phyloP scores from a whole-genome alignment of 92 coral and sea anemone species.

The Hydrozoanthus gracilis region DNA sequence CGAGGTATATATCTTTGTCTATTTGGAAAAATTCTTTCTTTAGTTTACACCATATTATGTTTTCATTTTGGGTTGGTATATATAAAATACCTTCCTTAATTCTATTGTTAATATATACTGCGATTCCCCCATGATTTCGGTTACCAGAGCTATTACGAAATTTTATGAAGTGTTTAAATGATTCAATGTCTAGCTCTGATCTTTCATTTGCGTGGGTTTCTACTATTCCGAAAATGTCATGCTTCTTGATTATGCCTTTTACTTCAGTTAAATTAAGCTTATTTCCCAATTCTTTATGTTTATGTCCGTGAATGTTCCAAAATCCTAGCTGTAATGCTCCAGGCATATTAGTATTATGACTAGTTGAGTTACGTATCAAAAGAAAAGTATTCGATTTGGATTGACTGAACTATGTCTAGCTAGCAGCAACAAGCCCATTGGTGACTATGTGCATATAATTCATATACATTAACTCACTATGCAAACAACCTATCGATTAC shows the following conservation, averaged over 20 bases:
- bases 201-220: slow-evolving; percentile 40
- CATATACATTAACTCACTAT: background rate
- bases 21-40: slow-evolving; percentile 18
- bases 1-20: slow-evolving; percentile 27
- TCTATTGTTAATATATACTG: slow-evolving; percentile 22
- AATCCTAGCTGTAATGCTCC: slow-evolving; percentile 36
- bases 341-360: slow-evolving; percentile 26
- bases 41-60: slow-evolving; percentile 35
- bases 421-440: slow-evolving; percentile 19
- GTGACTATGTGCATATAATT: slow-evolving; percentile 10
- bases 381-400: slow-evolving; percentile 15
- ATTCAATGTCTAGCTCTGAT: slow-evolving; percentile 35
- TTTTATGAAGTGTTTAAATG: slow-evolving; percentile 21
- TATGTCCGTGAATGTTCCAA: slow-evolving; percentile 48
- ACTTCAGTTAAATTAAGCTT: slow-evolving; percentile 40
- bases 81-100: slow-evolving; percentile 20
- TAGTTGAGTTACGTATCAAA: background rate
- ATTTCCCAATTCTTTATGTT: slow-evolving; percentile 41
- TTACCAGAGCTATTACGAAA: slow-evolving; percentile 35
- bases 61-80: slow-evolving; percentile 15
- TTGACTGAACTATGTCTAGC: slow-evolving; percentile 10
- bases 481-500: background rate
- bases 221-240: slow-evolving; percentile 37
- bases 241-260: slow-evolving; percentile 9
- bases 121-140: slow-evolving; percentile 24